These are phyloP conservation scores for Oreohelix idahoensis DNA, from an alignment of 1,140 invertebrate genomes.

Conservation along the genomic window DNA sequence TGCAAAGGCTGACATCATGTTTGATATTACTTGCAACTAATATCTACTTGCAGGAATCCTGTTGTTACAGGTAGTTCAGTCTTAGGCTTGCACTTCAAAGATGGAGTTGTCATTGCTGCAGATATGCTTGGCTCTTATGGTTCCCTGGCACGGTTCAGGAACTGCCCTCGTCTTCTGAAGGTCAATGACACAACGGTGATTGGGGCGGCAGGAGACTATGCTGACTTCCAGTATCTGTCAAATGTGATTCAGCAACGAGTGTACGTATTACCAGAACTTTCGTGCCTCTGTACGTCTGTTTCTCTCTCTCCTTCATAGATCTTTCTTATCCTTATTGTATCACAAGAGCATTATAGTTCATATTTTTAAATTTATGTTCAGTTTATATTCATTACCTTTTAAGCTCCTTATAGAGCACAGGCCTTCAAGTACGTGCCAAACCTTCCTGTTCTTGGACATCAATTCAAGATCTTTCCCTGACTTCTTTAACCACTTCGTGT, in stretches of 20 bases:
- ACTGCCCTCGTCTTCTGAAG: constrained; percentile 86
- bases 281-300: no score
- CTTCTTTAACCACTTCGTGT: no score
- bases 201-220: constrained; percentile 93
- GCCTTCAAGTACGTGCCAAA: no score
- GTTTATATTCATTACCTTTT: no score
- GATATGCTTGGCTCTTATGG: constrained; percentile 94
- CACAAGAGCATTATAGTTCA: no score
- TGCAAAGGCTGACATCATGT: neutral
- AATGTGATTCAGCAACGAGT: constrained; percentile 92
- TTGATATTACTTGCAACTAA: neutral
- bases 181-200: constrained; percentile 92
- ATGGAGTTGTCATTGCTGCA: constrained; percentile 91
- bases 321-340: no score
- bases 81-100: constrained; percentile 87
- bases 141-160: constrained; percentile 87
- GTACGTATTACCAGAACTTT: no score
- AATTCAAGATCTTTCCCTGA: no score
- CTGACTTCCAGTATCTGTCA: constrained; percentile 93
- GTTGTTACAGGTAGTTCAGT: constrained; percentile 93
- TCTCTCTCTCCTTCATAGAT: no score
- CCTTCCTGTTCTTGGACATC: no score
- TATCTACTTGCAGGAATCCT: constrained; percentile 78
- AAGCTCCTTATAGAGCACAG: no score
- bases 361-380: no score